Percentiles rank a stretch among this genome's conserved stretches.
Evolutionary conservation across 2,888 invertebrate genomes (phyloP).

Genomic region (Napeogenes sylphis): DNA sequence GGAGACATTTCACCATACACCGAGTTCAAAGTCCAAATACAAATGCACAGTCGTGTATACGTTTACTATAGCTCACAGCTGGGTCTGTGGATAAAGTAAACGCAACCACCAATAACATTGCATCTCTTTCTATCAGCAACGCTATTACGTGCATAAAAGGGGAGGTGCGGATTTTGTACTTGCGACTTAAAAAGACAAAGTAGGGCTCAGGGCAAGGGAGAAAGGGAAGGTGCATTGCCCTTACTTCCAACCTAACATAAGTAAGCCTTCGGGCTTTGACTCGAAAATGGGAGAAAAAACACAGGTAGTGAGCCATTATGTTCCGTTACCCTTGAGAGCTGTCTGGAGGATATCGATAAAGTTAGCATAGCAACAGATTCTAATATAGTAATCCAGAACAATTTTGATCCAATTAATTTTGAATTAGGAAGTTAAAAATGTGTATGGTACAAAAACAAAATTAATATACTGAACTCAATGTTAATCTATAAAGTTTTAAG

Average conservation of each 20-base stretch:
- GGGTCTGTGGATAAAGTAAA: constrained; percentile 59
- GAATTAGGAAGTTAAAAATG: too few relatives aligned
- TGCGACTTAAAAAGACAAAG: constrained; percentile 65
- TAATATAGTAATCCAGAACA: not conserved
- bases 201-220: constrained; percentile 77
- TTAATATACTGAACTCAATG: too few relatives aligned
- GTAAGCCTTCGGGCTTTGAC: constrained; percentile 69
- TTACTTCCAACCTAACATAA: constrained; percentile 61
- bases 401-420: not conserved
- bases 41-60: constrained; percentile 56
- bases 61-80: constrained; percentile 58
- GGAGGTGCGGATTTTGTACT: constrained; percentile 55
- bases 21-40: constrained; percentile 74
- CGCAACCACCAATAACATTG: constrained; percentile 55
- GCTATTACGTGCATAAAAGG: constrained; percentile 47
- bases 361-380: constrained; percentile 17
- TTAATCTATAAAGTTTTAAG: too few relatives aligned
- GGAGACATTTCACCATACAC: constrained; percentile 64
- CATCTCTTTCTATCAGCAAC: constrained; percentile 67
- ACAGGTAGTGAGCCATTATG: constrained; percentile 70
- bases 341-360: constrained; percentile 62
- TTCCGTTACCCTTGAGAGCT: constrained; percentile 69
- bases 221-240: constrained; percentile 74
- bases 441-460: too few relatives aligned
- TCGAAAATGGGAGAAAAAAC: constrained; percentile 66